Evolutionary conservation across 2,888 invertebrate genomes (phyloP).

Genomic region (Bellardia bayeri): DNA sequence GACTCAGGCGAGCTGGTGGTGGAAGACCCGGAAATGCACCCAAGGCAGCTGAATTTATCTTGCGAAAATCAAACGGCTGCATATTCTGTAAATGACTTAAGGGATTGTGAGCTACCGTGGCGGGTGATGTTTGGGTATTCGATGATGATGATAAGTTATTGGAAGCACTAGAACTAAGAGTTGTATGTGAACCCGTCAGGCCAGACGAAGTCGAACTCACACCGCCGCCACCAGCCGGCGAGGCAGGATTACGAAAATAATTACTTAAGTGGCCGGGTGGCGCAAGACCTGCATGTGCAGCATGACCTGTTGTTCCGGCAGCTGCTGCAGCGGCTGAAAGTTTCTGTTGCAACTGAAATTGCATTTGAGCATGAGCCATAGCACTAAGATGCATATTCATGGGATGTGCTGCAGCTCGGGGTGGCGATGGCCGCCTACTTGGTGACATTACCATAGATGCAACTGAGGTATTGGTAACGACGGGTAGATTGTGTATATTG

Average conservation of each 20-base stretch:
- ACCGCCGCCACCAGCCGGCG: conserved; percentile 75
- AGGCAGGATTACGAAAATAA: conserved; percentile 82
- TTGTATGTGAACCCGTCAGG: conserved; percentile 61
- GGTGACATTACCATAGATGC: conserved; percentile 87
- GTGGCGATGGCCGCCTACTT: conserved; percentile 88
- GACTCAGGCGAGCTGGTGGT: conserved; percentile 79
- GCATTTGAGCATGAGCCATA: conserved; percentile 83
- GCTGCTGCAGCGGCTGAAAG: conserved; percentile 82
- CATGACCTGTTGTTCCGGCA: conserved; percentile 73
- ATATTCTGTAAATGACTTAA: conserved; percentile 95
- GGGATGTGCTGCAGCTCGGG: conserved; percentile 84
- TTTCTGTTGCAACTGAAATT: conserved; percentile 83
- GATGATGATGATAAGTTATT: conserved; percentile 59
- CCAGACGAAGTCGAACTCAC: conserved; percentile 57
- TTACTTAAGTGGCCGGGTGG: conserved; percentile 78
- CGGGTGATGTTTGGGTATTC: conserved; percentile 65
- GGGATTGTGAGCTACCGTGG: conserved; percentile 86
- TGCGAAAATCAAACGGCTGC: conserved; percentile 97
- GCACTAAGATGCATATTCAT: conserved; percentile 84
- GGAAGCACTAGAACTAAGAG: conserved; percentile 71
- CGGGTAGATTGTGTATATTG: conserved; percentile 62
- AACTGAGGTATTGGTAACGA: conserved; percentile 52
- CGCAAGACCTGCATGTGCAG: conserved; percentile 75
- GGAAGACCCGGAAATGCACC: conserved; percentile 84
- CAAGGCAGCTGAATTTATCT: conserved; percentile 86